Evolutionary conservation across 2,888 invertebrate species (phyloP).

Genomic region (Pammene fasciana): DNA sequence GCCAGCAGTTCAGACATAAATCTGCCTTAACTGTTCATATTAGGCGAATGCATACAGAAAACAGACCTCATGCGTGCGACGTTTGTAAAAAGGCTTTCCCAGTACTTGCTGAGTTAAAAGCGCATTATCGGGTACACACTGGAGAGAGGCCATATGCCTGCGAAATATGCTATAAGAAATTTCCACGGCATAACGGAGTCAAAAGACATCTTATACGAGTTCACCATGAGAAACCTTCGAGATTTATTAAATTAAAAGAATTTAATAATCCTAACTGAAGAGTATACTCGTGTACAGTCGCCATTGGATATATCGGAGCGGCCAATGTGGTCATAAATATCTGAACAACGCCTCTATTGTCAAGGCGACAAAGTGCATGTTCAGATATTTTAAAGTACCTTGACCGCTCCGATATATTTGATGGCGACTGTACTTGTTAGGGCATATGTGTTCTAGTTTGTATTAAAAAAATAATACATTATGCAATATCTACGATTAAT

Average conservation of each 20-base stretch:
- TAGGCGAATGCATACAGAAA: conserved; percentile 3
- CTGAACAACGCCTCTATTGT: too few relatives aligned
- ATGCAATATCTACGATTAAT: too few relatives aligned
- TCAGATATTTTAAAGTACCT: too few relatives aligned
- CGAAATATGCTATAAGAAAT: conserved; percentile 14
- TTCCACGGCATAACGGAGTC: neutral
- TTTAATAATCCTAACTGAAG: conserved; percentile 2
- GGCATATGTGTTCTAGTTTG: too few relatives aligned
- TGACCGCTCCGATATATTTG: too few relatives aligned
- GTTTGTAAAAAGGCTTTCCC: conserved; percentile 6
- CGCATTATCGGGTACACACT: conserved; percentile 7
- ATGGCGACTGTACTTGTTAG: too few relatives aligned
- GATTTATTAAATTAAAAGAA: conserved; percentile 40
- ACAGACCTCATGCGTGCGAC: neutral
- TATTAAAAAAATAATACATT: too few relatives aligned
- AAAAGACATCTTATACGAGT: conserved; percentile 8
- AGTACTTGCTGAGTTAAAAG: conserved; percentile 9
- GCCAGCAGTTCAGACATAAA: neutral
- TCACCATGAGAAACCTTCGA: conserved; percentile 8
- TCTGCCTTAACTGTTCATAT: conserved; percentile 2
- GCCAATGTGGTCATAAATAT: too few relatives aligned
- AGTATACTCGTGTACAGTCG: neutral
- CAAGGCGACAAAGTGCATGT: too few relatives aligned
- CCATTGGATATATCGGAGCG: too few relatives aligned
- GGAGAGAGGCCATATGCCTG: conserved; percentile 4